Conservation (phyloP, 2,113 vertebrate species). For the Mesembrinibis cayennensis region DNA sequence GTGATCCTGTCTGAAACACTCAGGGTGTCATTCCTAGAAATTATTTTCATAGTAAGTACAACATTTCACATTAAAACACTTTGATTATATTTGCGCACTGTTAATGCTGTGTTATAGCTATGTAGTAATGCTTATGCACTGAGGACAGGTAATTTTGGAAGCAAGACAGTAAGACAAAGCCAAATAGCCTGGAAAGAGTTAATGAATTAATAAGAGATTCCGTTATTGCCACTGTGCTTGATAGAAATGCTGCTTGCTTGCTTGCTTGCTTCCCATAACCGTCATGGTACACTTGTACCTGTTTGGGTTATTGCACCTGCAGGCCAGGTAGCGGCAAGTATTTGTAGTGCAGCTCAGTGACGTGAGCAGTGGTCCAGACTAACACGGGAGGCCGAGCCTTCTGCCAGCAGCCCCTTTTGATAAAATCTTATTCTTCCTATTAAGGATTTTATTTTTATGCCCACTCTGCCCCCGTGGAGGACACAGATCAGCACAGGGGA, state of each 20-base stretch:
- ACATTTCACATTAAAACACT: not conserved
- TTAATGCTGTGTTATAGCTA: not conserved
- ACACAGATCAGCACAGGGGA: not conserved
- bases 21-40: not conserved
- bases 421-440: not conserved
- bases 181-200: not conserved
- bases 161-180: not conserved
- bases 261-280: not conserved
- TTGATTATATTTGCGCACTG: not conserved
- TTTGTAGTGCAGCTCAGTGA: not conserved
- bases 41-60: not conserved
- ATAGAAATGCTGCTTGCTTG: not conserved
- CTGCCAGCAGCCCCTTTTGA: not conserved
- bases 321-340: not conserved
- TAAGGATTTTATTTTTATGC: not conserved
- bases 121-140: not conserved
- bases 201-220: not conserved
- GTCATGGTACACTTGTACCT: not conserved
- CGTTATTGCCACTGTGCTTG: not conserved
- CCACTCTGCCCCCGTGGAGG: not conserved
- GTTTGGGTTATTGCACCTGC: not conserved
- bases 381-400: not conserved
- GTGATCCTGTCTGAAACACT: not conserved
- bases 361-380: not conserved
- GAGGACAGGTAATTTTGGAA: not conserved